These are phyloP conservation scores for Carabus problematicus DNA, from an alignment of 2,888 invertebrate species.

Conservation along the genomic window DNA sequence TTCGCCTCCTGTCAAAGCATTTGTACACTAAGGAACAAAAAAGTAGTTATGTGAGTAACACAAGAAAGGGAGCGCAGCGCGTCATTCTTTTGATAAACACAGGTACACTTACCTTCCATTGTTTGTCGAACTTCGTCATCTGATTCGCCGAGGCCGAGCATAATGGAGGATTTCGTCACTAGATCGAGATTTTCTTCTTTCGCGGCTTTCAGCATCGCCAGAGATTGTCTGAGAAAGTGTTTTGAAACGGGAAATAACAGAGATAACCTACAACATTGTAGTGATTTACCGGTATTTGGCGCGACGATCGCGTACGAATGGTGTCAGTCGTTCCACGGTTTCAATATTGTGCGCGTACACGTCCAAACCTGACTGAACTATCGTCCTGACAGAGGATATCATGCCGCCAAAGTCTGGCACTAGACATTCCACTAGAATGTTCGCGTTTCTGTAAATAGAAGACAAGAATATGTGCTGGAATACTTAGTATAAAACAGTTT, in stretches of 20 bases:
- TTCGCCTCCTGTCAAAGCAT: no score
- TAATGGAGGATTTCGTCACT: constrained; percentile 97
- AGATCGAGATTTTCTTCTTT: constrained; percentile 81
- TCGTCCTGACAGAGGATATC: constrained; percentile 72
- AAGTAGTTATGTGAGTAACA: no score
- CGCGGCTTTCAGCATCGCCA: constrained; percentile 81
- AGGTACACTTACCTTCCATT: constrained; percentile 68
- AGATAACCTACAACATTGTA: not conserved
- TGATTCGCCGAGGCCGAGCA: constrained; percentile 94
- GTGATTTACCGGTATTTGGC: constrained; percentile 76
- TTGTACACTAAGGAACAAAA: no score
- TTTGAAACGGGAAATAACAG: not conserved
- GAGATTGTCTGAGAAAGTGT: constrained; percentile 76
- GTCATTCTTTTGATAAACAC: not conserved
- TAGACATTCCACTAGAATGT: constrained; percentile 93
- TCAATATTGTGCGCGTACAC: constrained; percentile 99
- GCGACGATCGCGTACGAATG: constrained; percentile 90
- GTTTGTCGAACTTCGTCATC: constrained; percentile 87
- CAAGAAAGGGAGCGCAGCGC: not conserved
- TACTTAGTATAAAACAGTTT: constrained; percentile 2
- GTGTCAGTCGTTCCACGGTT: constrained; percentile 90
- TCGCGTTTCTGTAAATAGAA: constrained; percentile 68
- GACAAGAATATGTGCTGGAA: constrained; percentile 5
- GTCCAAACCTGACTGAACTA: constrained; percentile 86
- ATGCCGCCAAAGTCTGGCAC: constrained; percentile 96